A percentile compares a stretch with the other conserved stretches of the same genome.
Evolutionary conservation across 2,797 vertebrate species (phyloP).

Genomic region (Pseudochromis fuscus): DNA sequence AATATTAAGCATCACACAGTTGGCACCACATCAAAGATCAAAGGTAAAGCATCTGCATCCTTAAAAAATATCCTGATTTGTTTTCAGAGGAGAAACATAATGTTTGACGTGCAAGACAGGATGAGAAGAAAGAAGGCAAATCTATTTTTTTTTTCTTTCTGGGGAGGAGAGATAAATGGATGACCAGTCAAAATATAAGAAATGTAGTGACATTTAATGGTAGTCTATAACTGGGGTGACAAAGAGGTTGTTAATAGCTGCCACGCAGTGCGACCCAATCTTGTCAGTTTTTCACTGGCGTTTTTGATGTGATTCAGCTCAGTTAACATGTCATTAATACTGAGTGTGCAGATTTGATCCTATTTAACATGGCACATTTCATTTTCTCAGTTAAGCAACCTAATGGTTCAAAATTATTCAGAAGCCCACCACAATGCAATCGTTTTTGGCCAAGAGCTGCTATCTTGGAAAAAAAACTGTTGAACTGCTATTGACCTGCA

Average conservation of each 20-base stretch:
- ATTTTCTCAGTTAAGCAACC: slow-evolving; percentile 4
- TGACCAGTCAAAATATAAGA: not conserved
- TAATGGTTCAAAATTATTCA: slow-evolving; percentile 8
- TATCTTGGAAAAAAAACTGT: slow-evolving; percentile 7
- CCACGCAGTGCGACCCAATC: not conserved
- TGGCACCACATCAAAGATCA: slow-evolving; percentile 20
- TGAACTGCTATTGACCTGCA: slow-evolving; percentile 11
- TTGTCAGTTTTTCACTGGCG: not conserved
- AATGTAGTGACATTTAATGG: slow-evolving; percentile 1
- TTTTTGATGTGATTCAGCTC: slow-evolving; percentile 3
- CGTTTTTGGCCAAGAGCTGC: slow-evolving; percentile 3
- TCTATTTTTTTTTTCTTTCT: not conserved
- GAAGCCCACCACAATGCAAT: not conserved
- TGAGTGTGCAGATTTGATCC: not conserved
- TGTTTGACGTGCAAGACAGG: not conserved
- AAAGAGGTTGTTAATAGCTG: not conserved
- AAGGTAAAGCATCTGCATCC: slow-evolving; percentile 18
- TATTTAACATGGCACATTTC: slow-evolving; percentile 14
- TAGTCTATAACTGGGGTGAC: not conserved
- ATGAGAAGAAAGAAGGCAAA: not conserved
- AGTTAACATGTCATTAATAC: slow-evolving; percentile 5
- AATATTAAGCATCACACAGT: slow-evolving; percentile 12
- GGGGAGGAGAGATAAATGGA: not conserved
- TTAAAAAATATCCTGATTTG: not conserved
- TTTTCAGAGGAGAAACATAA: slow-evolving; percentile 8